Evolutionary conservation across 2,888 invertebrate species (phyloP).

Genomic region (Epistrophe eligans): DNA sequence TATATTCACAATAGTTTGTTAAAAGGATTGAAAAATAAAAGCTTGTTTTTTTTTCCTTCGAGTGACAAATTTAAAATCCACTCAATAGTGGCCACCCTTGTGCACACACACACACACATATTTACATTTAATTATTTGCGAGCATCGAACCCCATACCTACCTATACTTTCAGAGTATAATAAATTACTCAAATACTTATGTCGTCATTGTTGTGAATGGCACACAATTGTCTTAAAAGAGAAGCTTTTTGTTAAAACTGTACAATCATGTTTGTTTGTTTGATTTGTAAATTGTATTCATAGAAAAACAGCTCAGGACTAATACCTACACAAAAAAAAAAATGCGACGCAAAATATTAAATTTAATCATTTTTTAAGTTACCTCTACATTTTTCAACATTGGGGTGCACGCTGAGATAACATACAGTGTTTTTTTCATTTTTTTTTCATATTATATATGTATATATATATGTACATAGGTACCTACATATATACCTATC

Average conservation of each 20-base stretch:
- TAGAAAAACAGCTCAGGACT: background rate
- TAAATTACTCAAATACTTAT: constrained; percentile 25
- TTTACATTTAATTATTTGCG: background rate
- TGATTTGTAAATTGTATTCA: background rate
- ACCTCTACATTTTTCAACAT: background rate
- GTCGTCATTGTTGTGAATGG: constrained; percentile 24
- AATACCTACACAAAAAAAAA: background rate
- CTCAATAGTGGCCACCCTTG: constrained; percentile 27
- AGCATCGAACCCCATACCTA: constrained; percentile 20
- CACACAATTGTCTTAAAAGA: background rate
- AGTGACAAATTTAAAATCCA: constrained; percentile 10
- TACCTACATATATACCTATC: too few species aligned
- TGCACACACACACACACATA: background rate
- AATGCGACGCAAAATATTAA: constrained; percentile 21
- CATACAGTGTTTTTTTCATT: background rate
- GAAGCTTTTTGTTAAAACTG: constrained; percentile 29
- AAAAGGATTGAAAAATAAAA: background rate
- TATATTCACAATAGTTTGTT: background rate
- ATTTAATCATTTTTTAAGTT: constrained; percentile 4
- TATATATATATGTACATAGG: background rate
- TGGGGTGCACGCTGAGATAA: background rate
- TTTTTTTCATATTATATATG: background rate
- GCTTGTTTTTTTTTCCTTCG: background rate
- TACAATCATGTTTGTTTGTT: constrained; percentile 32
- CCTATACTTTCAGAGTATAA: background rate